phyloP scores from a whole-genome alignment of 2,113 vertebrate genomes.

The Trichomycterus rosablanca region DNA sequence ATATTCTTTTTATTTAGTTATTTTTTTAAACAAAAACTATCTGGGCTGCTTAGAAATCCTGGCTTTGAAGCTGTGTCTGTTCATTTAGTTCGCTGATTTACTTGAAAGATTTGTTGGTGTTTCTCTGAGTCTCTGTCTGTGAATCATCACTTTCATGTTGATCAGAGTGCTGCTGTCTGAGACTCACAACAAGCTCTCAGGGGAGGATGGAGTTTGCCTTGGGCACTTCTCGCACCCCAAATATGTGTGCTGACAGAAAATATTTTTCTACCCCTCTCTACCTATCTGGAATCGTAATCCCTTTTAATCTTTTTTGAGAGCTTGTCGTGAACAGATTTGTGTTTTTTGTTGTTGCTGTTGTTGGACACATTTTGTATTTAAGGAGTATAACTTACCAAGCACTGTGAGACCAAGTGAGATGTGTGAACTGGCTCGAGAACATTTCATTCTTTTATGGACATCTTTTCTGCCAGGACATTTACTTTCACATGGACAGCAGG shows the following conservation, averaged over 20 bases:
- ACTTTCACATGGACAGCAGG: too few species aligned
- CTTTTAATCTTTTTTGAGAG: conserved; percentile 14
- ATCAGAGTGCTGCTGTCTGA: conserved; percentile 37
- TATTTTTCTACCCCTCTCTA: conserved; percentile 10
- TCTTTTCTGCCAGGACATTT: too few species aligned
- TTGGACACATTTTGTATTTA: too few species aligned
- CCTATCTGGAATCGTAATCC: conserved; percentile 3
- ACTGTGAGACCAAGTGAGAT: too few species aligned
- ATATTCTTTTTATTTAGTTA: background rate
- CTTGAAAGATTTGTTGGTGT: conserved; percentile 35
- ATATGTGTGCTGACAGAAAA: conserved; percentile 21
- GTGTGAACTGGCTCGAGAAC: background rate
- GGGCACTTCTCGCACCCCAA: conserved; percentile 31
- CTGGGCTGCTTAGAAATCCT: conserved; percentile 11
- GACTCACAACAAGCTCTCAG: conserved; percentile 23
- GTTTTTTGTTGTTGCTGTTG: background rate
- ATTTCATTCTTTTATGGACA: too few species aligned
- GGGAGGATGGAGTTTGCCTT: conserved; percentile 38
- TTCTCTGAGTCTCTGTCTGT: conserved; percentile 31
- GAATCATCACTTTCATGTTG: conserved; percentile 32
- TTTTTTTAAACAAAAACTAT: background rate
- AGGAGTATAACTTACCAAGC: too few species aligned
- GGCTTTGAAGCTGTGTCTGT: conserved; percentile 14
- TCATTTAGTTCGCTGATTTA: conserved; percentile 35
- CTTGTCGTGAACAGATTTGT: conserved; percentile 17